phyloP scores from a whole-genome alignment of 2,797 vertebrate species.

The Tamandua tetradactyla region DNA sequence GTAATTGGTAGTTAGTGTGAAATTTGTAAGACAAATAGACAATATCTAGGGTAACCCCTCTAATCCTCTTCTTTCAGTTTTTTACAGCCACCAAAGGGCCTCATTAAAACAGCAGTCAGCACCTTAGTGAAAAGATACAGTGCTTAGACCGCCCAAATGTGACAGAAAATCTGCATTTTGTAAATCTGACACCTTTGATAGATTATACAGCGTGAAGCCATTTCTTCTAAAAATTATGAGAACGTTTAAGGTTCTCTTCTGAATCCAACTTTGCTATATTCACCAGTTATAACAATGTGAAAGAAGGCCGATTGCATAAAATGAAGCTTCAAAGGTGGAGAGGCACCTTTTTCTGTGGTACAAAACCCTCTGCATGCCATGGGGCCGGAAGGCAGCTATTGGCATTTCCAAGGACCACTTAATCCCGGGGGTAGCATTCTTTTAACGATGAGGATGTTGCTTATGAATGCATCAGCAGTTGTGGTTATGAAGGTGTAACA shows the following conservation, averaged over 20 bases:
- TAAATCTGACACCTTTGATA: constrained; percentile 93
- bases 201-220: constrained; percentile 91
- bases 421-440: constrained; percentile 53
- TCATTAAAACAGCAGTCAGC: constrained; percentile 93
- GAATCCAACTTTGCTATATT: constrained; percentile 87
- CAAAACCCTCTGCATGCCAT: constrained; percentile 81
- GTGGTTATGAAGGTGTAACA: not conserved
- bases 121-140: constrained; percentile 90
- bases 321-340: constrained; percentile 83
- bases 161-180: constrained; percentile 92
- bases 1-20: constrained; percentile 97
- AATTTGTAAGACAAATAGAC: constrained; percentile 97
- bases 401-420: constrained; percentile 76
- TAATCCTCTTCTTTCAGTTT: constrained; percentile 90
- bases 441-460: constrained; percentile 75
- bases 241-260: constrained; percentile 87
- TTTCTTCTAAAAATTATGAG: constrained; percentile 88
- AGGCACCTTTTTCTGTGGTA: constrained; percentile 82
- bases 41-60: constrained; percentile 91
- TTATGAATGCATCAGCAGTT: not conserved
- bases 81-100: constrained; percentile 95
- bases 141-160: constrained; percentile 89
- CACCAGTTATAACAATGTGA: constrained; percentile 86
- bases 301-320: constrained; percentile 84
- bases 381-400: constrained; percentile 70